Percentiles rank a stretch among this genome's conserved stretches.
phyloP scores from a whole-genome alignment of 2,888 invertebrate genomes.

The Euzophera pinguis region DNA sequence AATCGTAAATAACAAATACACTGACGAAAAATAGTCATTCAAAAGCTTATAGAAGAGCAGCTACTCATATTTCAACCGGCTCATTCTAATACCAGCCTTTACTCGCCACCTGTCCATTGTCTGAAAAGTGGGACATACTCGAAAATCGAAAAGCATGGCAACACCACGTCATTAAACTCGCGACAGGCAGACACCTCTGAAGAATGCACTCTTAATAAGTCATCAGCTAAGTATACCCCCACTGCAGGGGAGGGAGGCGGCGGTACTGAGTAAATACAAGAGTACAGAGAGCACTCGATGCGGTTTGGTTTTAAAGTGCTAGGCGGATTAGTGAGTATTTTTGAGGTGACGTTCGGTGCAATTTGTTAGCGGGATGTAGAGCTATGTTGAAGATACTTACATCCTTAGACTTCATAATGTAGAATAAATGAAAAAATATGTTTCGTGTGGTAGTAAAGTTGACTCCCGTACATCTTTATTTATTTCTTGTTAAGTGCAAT shows the following conservation, averaged over 20 bases:
- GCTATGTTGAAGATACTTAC: too few species aligned
- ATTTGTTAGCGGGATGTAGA: too few species aligned
- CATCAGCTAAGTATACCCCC: slow-evolving; percentile 76
- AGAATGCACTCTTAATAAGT: slow-evolving; percentile 79
- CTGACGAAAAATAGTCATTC: too few species aligned
- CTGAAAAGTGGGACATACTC: slow-evolving; percentile 60
- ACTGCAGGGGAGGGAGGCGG: slow-evolving; percentile 33
- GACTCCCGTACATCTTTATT: too few species aligned
- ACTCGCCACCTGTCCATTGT: slow-evolving; percentile 30
- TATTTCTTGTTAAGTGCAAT: too few species aligned
- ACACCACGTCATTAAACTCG: slow-evolving; percentile 72
- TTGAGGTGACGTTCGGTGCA: not conserved
- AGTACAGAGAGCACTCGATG: not conserved
- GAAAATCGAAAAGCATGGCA: slow-evolving; percentile 51
- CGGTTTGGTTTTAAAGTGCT: not conserved
- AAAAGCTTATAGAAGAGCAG: not conserved
- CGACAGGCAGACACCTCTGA: slow-evolving; percentile 76
- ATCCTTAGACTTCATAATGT: too few species aligned
- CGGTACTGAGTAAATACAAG: slow-evolving; percentile 19
- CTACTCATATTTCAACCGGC: slow-evolving; percentile 6
- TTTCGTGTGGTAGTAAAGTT: too few species aligned
- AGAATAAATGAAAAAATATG: too few species aligned
- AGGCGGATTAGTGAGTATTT: not conserved
- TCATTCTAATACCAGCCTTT: not conserved
- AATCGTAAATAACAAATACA: too few species aligned